Conservation (phyloP, 2,888 invertebrate species). For the Euclidia mi region DNA sequence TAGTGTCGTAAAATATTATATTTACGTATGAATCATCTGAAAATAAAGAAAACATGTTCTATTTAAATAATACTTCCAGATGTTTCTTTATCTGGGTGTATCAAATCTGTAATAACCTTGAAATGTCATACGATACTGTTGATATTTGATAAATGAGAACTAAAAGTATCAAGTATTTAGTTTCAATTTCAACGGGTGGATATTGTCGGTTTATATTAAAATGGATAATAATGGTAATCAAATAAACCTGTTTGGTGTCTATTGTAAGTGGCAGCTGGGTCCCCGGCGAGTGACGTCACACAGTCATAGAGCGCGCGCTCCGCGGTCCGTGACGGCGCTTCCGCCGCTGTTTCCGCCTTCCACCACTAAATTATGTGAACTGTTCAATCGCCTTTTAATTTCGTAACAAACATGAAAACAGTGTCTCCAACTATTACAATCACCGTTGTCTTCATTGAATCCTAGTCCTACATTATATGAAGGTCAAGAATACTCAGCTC, state of each 20-base stretch:
- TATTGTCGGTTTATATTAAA: conserved; percentile 33
- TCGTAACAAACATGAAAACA: conserved; percentile 58
- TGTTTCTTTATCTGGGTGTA: conserved; percentile 50
- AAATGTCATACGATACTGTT: conserved; percentile 66
- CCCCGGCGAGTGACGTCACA: conserved; percentile 76
- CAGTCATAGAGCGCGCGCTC: conserved; percentile 72
- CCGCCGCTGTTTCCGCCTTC: conserved; percentile 86
- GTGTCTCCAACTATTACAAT: conserved; percentile 26
- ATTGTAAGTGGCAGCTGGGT: conserved; percentile 60
- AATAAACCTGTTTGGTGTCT: conserved; percentile 45
- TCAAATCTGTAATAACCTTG: conserved; percentile 65
- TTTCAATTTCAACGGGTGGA: conserved; percentile 48
- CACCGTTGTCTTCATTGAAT: conserved; percentile 16
- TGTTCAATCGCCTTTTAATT: conserved; percentile 78
- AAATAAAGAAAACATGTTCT: conserved; percentile 20
- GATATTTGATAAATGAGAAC: conserved; percentile 64
- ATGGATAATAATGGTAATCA: conserved; percentile 38
- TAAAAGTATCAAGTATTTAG: conserved; percentile 56
- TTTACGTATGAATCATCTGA: conserved; percentile 22
- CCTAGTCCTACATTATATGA: conserved; percentile 34
- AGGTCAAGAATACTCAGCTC: conserved; percentile 42
- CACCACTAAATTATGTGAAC: conserved; percentile 81
- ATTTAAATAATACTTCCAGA: conserved; percentile 18
- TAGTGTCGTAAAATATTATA: conserved; percentile 6
- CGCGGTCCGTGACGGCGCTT: conserved; percentile 84